Evolutionary conservation across 2,888 invertebrate genomes (phyloP), one percentile per base, ranked within the genome.

Genomic region (Paralinhomoeus sp.): DNA sequence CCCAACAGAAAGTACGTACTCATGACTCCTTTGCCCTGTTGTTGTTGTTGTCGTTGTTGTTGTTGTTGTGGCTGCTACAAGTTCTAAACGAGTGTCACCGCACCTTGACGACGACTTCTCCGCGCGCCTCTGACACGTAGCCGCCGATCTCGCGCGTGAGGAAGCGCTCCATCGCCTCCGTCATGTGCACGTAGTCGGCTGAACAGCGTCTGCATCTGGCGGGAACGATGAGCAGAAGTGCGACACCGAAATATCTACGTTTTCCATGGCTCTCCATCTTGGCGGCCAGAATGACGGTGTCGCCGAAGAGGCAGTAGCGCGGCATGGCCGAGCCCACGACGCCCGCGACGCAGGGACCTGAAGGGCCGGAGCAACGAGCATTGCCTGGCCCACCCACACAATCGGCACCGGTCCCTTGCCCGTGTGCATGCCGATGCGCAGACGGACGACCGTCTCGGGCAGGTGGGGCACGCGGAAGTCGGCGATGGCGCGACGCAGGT

Each of bases 141-240:
- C 41, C 41, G 21, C 41, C 41, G 15, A 41, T 3, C 13, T 33
- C 41, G 2, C 33, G 3, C 2, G 34, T 33, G 33, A 41, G 34
- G 22, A 33, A 24, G 3, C 22, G 5, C 22, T 41, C n/a, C 18
- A 41, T 40, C 23, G 40, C 24, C 2, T 35, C 41, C 22, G 41
- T 45, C 3, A 45, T 41, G 37, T 45, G 45, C 24, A 45, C 41
- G 33, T 41, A 45, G 7, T 41, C 35, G 3, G 45, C 45, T 45
- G 37, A 5, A 44, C n/a, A n/a, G n/a, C n/a, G n/a, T n/a, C n/a
- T n/a, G n/a, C n/a, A n/a, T n/a, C n/a, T n/a, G n/a, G n/a, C n/a
- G n/a, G n/a, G 31, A 31, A 15, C 9, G 15, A 31, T 31, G 31
- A 31, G 31, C 15, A 31, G 31, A 7, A 31, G 9, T 31, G 31